A percentile compares a stretch with the other conserved stretches of the same genome.
Conservation (phyloP, 2,888 invertebrate genomes). For the Drosophila paramelanica region DNA sequence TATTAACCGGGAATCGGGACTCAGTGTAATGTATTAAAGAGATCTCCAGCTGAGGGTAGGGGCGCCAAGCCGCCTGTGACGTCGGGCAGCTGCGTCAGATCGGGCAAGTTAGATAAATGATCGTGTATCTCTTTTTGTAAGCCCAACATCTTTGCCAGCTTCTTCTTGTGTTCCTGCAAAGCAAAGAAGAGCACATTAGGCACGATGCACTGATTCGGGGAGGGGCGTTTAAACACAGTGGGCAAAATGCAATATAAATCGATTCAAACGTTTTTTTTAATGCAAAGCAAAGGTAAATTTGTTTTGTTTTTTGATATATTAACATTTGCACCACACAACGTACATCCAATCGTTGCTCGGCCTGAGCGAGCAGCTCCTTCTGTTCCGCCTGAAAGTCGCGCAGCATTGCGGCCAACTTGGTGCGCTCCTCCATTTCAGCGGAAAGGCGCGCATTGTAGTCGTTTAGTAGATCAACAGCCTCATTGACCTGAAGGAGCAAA, state of each 20-base stretch:
- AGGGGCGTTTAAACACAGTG: neutral
- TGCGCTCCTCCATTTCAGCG: conserved; percentile 95
- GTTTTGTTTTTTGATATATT: conserved; percentile 10
- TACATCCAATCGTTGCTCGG: conserved; percentile 95
- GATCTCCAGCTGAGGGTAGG: conserved; percentile 96
- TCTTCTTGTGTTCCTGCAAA: conserved; percentile 95
- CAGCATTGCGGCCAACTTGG: conserved; percentile 93
- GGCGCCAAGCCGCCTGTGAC: conserved; percentile 97
- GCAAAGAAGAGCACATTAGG: conserved; percentile 15
- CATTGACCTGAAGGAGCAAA: conserved; percentile 86
- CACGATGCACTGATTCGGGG: neutral
- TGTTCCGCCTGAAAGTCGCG: conserved; percentile 95
- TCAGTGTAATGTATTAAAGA: conserved; percentile 89
- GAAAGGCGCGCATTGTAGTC: conserved; percentile 95
- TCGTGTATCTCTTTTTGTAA: conserved; percentile 95
- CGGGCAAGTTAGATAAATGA: conserved; percentile 96
- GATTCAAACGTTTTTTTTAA: conserved; percentile 19
- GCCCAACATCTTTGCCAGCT: conserved; percentile 93
- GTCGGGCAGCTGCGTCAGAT: conserved; percentile 95
- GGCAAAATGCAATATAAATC: conserved; percentile 9
- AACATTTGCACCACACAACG: conserved; percentile 31
- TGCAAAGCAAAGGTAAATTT: conserved; percentile 19
- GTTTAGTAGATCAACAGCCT: conserved; percentile 93
- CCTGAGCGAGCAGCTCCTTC: conserved; percentile 92
- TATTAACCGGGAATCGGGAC: neutral